A percentile compares a stretch with the other conserved stretches of the same genome.
phyloP scores from a whole-genome alignment of 1,140 invertebrate species.

The Eupeodes corollae region DNA sequence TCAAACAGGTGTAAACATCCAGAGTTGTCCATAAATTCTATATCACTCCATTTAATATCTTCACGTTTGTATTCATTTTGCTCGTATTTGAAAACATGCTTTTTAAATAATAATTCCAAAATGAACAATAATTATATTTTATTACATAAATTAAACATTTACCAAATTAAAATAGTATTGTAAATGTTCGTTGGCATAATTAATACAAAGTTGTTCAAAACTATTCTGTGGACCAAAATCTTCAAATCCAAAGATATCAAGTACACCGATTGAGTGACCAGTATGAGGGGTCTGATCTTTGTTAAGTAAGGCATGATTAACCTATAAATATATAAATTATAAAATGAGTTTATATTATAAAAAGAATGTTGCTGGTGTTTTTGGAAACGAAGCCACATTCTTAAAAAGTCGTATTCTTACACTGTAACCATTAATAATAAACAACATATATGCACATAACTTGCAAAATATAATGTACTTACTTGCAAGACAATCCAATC shows the following conservation, averaged over 20 bases:
- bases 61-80: constrained; percentile 88
- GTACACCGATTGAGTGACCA: constrained; percentile 83
- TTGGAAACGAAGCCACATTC: no score
- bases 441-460: no score
- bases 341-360: no score
- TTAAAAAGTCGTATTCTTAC: no score
- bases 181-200: constrained; percentile 93
- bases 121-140: no score
- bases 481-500: constrained; percentile 95
- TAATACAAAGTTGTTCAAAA: constrained; percentile 95
- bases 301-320: constrained; percentile 71
- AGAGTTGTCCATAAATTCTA: constrained; percentile 85
- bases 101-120: no score
- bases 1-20: constrained; percentile 81
- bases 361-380: no score
- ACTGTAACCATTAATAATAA: no score
- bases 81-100: constrained; percentile 91
- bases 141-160: background rate
- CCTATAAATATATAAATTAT: constrained; percentile 19
- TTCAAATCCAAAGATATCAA: constrained; percentile 97
- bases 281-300: constrained; percentile 77
- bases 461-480: background rate
- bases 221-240: constrained; percentile 77
- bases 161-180: constrained; percentile 87
- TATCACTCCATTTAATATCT: constrained; percentile 84